Evolutionary conservation across 2,113 vertebrate genomes (phyloP), one percentile per base, ranked within the genome.

Genomic region (Tamias sibiricus): DNA sequence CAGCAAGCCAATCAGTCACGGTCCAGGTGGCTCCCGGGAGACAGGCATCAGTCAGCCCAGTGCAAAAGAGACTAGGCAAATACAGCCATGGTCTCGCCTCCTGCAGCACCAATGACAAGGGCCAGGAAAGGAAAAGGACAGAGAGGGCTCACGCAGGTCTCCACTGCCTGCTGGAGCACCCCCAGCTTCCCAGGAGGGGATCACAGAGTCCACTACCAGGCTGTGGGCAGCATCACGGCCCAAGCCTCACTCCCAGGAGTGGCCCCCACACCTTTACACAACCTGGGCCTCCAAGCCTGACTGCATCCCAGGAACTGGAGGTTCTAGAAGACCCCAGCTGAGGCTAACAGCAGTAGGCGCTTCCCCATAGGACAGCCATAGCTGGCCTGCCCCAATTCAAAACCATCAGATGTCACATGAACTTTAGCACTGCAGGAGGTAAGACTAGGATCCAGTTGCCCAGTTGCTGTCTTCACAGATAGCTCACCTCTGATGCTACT

Each of bases 1-100:
- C 1, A 1, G 69, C 3, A 22, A 28, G 71, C 62, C 9, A 9
- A 1, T 17, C 40, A 20, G 17, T 30, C 20, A 49, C 10, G 2
- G 20, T n/a, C 69, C 74, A 37, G 42, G 35, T 17, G 14, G 44
- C 17, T n/a, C 32, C 52, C 9, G 47, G 44, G 24, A 82, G n/a
- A 14, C 28, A 19, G 28, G n/a, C 26, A 12, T 47, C 69, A 59
- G 57, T 59, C 24, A 57, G 40, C 68, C 32, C 37, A 49, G 24
- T 20, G 9, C 59, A 8, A 62, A 26, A 26, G 9, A 62, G 59
- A 62, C 24, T 62, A 62, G 59, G 59, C 24, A 62, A 62, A 62
- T 9, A 62, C 7, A 62, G 59, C 59, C 59, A 24, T 62, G 59
- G 59, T 26, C 59, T 62, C 24, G 26, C 24, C 24, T 62, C 24